Conservation (phyloP, 2,113 vertebrate genomes). For the Pogona vitticeps region DNA sequence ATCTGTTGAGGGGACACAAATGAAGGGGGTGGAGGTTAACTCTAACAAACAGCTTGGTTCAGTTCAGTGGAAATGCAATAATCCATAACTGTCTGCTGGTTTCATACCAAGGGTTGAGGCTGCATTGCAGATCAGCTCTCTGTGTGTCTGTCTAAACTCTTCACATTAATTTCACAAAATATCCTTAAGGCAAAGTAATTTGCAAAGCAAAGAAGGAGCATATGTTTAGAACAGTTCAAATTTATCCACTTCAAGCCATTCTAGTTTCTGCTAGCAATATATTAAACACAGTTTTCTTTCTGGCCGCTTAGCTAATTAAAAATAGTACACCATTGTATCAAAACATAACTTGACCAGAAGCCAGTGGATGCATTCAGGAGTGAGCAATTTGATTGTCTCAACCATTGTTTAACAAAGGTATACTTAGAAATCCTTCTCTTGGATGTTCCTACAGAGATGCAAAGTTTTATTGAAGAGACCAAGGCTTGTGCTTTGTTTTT, state of each 20-base stretch:
- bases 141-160: conserved; percentile 5
- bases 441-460: too few relatives aligned
- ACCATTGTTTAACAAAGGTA: neutral
- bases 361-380: neutral
- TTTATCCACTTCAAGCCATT: conserved; percentile 4
- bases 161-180: conserved; percentile 15
- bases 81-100: neutral
- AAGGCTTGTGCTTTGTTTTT: neutral
- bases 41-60: too few relatives aligned
- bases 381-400: neutral
- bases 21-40: too few relatives aligned
- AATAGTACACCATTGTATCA: neutral
- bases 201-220: conserved; percentile 4
- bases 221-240: neutral
- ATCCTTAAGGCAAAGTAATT: neutral
- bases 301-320: neutral
- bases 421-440: neutral
- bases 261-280: neutral
- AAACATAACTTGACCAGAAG: neutral
- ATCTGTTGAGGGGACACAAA: too few relatives aligned
- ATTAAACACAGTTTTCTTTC: neutral
- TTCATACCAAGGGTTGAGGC: neutral
- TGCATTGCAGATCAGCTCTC: neutral
- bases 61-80: conserved; percentile 18
- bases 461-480: neutral